Evolutionary conservation across 2,888 invertebrate species (phyloP).

Genomic region (Tubulanus polymorphus): DNA sequence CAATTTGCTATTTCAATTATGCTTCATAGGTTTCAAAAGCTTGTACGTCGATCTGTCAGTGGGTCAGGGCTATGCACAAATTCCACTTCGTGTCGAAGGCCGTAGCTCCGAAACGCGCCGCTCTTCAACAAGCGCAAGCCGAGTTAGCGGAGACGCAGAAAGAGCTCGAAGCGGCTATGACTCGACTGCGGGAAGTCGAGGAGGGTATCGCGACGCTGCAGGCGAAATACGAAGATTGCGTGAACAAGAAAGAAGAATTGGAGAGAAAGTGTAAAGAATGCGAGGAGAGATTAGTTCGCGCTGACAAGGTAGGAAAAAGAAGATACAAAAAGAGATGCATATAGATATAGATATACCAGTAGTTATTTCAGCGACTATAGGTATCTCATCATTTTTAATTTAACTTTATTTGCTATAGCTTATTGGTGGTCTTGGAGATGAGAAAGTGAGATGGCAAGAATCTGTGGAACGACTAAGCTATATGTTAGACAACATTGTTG

Average conservation of each 20-base stretch:
- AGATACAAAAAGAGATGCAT: too few species aligned
- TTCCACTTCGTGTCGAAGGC: slow-evolving; percentile 54
- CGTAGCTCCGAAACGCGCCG: slow-evolving; percentile 53
- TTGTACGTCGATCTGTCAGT: slow-evolving; percentile 77
- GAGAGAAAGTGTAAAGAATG: slow-evolving; percentile 52
- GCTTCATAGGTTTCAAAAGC: slow-evolving; percentile 73
- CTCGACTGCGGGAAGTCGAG: slow-evolving; percentile 48
- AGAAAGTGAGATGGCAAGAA: slow-evolving; percentile 54
- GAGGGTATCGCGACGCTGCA: slow-evolving; percentile 51
- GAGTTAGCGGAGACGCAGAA: slow-evolving; percentile 50
- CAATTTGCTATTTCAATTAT: too few species aligned
- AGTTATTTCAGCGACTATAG: neutral
- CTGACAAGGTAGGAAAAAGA: slow-evolving; percentile 48
- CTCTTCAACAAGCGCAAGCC: slow-evolving; percentile 45
- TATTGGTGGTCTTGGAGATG: slow-evolving; percentile 54
- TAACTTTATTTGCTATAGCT: too few species aligned
- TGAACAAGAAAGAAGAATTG: slow-evolving; percentile 52
- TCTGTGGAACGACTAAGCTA: slow-evolving; percentile 46
- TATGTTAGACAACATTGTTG: slow-evolving; percentile 47
- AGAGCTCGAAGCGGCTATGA: slow-evolving; percentile 46
- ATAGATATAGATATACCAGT: neutral
- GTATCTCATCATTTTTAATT: too few species aligned
- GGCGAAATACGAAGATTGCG: slow-evolving; percentile 52
- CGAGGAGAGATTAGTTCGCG: slow-evolving; percentile 49
- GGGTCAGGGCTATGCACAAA: slow-evolving; percentile 61